A percentile compares a stretch with the other conserved stretches of the same genome.
phyloP scores from a whole-genome alignment of 2,888 invertebrate species.

The Drosophila melanosoma region DNA sequence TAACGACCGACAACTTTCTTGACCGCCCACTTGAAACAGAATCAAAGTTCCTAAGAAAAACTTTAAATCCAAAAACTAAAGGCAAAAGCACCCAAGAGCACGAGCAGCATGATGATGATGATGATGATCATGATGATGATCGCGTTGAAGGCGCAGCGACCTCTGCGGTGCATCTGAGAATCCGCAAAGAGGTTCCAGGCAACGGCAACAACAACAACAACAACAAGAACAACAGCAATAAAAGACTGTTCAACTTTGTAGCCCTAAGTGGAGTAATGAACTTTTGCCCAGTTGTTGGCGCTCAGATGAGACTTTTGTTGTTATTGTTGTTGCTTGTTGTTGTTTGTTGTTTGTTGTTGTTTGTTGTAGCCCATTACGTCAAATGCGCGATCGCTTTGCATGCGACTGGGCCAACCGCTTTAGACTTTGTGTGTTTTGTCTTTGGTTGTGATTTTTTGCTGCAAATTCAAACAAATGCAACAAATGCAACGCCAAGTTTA shows the following conservation, averaged over 20 bases:
- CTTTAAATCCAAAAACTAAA: constrained; percentile 16
- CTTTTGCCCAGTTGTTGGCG: constrained; percentile 60
- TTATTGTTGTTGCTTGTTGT: constrained; percentile 24
- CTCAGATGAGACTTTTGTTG: constrained; percentile 18
- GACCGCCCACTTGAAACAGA: constrained; percentile 72
- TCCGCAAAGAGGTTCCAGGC: constrained; percentile 43
- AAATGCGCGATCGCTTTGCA: constrained; percentile 70
- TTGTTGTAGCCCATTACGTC: constrained; percentile 70
- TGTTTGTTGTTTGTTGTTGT: constrained; percentile 3
- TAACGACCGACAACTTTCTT: constrained; percentile 70
- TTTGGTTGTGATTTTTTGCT: constrained; percentile 38
- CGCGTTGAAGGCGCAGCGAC: constrained; percentile 63
- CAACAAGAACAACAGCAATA: constrained; percentile 15
- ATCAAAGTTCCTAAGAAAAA: constrained; percentile 53
- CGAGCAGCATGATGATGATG: constrained; percentile 26
- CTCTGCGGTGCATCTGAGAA: constrained; percentile 47
- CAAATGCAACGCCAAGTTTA: constrained; percentile 61
- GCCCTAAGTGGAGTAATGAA: constrained; percentile 79
- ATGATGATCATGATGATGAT: constrained; percentile 27
- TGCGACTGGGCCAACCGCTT: constrained; percentile 63
- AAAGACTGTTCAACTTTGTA: constrained; percentile 63
- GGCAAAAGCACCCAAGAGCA: constrained; percentile 20
- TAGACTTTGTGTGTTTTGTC: constrained; percentile 29
- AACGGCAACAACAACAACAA: constrained; percentile 5
- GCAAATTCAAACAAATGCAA: constrained; percentile 36